These are phyloP conservation scores for Pseudococcus jackbeardsleyi DNA, from an alignment of 2,888 invertebrate genomes.

Conservation along the genomic window DNA sequence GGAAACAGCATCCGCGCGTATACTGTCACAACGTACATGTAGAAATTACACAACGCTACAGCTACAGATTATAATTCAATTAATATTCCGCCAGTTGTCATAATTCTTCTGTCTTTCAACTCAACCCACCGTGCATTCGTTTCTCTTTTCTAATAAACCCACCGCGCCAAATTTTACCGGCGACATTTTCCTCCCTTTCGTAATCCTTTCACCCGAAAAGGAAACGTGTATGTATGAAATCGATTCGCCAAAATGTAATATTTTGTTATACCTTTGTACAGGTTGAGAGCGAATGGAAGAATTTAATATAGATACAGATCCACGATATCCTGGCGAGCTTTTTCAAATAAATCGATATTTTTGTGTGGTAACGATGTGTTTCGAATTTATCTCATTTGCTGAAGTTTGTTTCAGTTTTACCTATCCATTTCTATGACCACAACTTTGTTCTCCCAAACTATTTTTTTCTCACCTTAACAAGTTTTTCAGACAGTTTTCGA, in stretches of 20 bases:
- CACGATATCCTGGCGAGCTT: background rate
- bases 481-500: too few species aligned
- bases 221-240: background rate
- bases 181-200: background rate
- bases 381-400: too few species aligned
- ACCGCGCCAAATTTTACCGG: background rate
- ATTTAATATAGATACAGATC: background rate
- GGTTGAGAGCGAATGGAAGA: background rate
- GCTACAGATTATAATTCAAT: conserved; percentile 37
- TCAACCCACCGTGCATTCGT: background rate
- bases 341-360: conserved; percentile 10
- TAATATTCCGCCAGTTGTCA: conserved; percentile 42
- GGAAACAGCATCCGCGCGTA: conserved; percentile 13
- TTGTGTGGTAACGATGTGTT: conserved; percentile 10
- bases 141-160: conserved; percentile 26
- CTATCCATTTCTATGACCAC: too few species aligned
- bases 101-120: conserved; percentile 12
- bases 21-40: conserved; percentile 1
- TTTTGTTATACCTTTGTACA: background rate
- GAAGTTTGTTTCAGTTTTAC: background rate
- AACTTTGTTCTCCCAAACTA: too few species aligned
- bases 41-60: conserved; percentile 32
- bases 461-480: too few species aligned
- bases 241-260: background rate
- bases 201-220: background rate